These are phyloP conservation scores for Sarcophaga caerulescens DNA, from an alignment of 2,888 invertebrate genomes.

Conservation along the genomic window DNA sequence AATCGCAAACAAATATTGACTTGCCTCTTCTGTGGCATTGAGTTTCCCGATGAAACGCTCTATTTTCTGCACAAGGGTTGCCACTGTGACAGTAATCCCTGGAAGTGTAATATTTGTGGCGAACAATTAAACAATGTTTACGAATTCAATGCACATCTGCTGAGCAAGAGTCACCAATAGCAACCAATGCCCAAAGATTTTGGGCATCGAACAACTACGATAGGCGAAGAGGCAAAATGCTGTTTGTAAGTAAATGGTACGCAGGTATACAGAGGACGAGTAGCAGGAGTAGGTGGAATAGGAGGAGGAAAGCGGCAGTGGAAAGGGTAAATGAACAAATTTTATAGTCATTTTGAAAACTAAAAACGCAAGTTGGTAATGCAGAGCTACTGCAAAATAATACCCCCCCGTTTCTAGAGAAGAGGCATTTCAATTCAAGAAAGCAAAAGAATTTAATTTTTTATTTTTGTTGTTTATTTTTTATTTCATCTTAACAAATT, in stretches of 20 bases:
- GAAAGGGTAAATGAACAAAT: neutral
- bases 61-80: slow-evolving; percentile 99
- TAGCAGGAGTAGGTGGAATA: neutral
- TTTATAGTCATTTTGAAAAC: neutral
- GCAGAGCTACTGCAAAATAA: neutral
- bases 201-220: slow-evolving; percentile 41
- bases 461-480: slow-evolving; percentile 15
- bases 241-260: slow-evolving; percentile 42
- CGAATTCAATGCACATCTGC: slow-evolving; percentile 97
- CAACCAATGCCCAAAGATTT: slow-evolving; percentile 74
- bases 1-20: slow-evolving; percentile 84
- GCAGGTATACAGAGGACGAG: neutral
- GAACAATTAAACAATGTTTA: slow-evolving; percentile 97
- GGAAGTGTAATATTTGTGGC: slow-evolving; percentile 98
- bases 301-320: neutral
- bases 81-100: slow-evolving; percentile 98
- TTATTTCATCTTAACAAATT: slow-evolving; percentile 10
- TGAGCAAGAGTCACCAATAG: slow-evolving; percentile 95
- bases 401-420: neutral
- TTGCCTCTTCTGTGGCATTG: slow-evolving; percentile 95
- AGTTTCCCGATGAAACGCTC: slow-evolving; percentile 96
- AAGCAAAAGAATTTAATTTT: slow-evolving; percentile 6
- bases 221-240: slow-evolving; percentile 19
- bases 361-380: neutral
- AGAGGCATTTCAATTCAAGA: neutral